Conservation (phyloP, 2,797 vertebrate genomes). For the Lerista edwardsae region DNA sequence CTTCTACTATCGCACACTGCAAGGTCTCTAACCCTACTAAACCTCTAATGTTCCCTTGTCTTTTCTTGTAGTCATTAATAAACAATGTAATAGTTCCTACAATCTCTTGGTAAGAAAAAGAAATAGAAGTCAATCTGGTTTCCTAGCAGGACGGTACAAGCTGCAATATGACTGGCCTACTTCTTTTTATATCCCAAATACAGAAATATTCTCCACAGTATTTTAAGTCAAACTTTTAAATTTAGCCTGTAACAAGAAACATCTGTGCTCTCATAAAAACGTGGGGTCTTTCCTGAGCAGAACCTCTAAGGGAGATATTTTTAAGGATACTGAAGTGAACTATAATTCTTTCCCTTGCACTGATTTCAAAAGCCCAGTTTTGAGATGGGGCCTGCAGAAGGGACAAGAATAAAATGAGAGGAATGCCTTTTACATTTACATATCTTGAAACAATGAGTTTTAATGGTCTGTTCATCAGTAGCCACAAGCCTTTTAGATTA, state of each 20-base stretch:
- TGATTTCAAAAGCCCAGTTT: neutral
- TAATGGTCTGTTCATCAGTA: neutral
- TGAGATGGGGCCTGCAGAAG: neutral
- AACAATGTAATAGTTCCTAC: conserved; percentile 11
- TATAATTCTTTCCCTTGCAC: neutral
- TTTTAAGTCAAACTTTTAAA: conserved; percentile 47
- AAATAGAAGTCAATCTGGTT: conserved; percentile 47
- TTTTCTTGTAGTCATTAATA: conserved; percentile 10
- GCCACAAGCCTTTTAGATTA: neutral
- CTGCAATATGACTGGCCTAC: conserved; percentile 31
- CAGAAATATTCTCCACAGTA: conserved; percentile 25
- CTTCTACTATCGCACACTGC: conserved; percentile 16
- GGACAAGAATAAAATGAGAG: neutral
- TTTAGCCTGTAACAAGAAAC: conserved; percentile 58
- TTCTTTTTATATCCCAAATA: conserved; percentile 54
- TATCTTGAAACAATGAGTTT: neutral
- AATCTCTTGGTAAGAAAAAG: conserved; percentile 27
- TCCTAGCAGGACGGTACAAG: conserved; percentile 13
- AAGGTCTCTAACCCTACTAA: neutral
- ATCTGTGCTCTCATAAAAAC: conserved; percentile 43
- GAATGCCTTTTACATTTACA: neutral
- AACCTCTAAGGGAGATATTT: conserved; percentile 36
- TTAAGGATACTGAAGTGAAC: conserved; percentile 14
- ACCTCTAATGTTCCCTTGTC: conserved; percentile 34
- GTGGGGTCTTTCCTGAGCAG: conserved; percentile 36